Percentiles rank a stretch among this genome's conserved stretches.
Evolutionary conservation across 1,140 invertebrate genomes (phyloP).

Genomic region (Rhysida immarginata): DNA sequence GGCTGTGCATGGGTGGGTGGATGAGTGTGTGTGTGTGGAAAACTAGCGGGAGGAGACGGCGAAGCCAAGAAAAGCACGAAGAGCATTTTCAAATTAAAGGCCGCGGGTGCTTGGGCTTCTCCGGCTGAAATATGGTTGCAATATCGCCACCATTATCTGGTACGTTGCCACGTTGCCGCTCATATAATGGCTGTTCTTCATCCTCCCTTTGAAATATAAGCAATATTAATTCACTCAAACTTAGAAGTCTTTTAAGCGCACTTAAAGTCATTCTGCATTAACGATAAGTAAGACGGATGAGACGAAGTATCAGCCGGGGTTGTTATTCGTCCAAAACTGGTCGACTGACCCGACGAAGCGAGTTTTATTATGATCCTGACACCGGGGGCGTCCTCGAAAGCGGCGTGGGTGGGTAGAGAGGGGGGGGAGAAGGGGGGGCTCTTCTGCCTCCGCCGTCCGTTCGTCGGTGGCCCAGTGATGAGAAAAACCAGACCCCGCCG

Average conservation of each 20-base stretch:
- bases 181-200: not conserved
- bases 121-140: not conserved
- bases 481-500: too few species aligned
- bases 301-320: not conserved
- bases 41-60: not conserved
- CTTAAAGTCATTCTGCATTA: not conserved
- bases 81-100: not conserved
- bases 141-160: not conserved
- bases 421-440: too few species aligned
- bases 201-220: not conserved
- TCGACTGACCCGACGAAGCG: too few species aligned
- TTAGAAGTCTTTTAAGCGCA: not conserved
- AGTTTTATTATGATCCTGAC: too few species aligned
- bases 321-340: too few species aligned
- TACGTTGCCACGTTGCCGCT: not conserved
- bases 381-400: too few species aligned
- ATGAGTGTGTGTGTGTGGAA: too few species aligned
- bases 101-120: not conserved
- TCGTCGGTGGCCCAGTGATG: too few species aligned
- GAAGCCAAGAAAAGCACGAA: not conserved
- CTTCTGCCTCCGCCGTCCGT: too few species aligned
- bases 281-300: not conserved
- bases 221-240: not conserved
- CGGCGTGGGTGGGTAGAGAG: too few species aligned
- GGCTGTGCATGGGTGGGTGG: too few species aligned